Base-by-base conservation (phyloP, 2,888 invertebrate species). In the Eupeodes luniger region DNA sequence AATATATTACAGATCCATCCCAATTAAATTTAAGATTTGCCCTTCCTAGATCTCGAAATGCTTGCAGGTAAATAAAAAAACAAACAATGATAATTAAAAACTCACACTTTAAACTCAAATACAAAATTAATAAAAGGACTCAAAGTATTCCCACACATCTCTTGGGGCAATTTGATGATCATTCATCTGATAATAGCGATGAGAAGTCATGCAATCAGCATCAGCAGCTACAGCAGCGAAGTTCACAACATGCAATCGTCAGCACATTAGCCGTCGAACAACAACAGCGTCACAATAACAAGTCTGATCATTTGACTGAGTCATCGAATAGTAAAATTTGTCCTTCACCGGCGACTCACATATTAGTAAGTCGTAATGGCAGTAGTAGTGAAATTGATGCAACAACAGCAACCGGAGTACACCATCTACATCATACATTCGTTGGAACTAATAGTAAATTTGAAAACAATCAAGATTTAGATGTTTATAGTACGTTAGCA, bases 1-100 rank as follows among this genome's bases (percentile, higher is more conserved):
- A 98, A 94, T 98, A 98, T 94, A 96, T 97, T 40, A 96, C 96
- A 44, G 98, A 98, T 94, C 96, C 97, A 87, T 96, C 96, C 86
- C 97, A 98, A 92, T 94, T 97, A 91, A 97, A 97, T 94, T 95
- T 97, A 91, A 95, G 97, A 86, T 97, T 97, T 94, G 96, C 96
- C 91, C 94, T 97, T 90, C 96, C 96, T n/a, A 91, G 95, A 84
- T 94, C 95, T 90, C 92, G 94, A 72, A 92, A 91, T 64, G 90
- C 91, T 7, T 92, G 92, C 88, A 92, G 93, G 94, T 93, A 91
- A 90, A 91, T 55, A 19, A 40, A 7, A 19, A 7, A 40, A 7
- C 12, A 34, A 34, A 47, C 51, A 34, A 51, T 36, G 34, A 11
- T 3, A 1, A 44, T 6, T 14, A 55, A 67, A 34, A 51, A 75